Base-by-base conservation (phyloP, 2,113 vertebrate genomes). In the Brachyhypopomus gauderio region DNA sequence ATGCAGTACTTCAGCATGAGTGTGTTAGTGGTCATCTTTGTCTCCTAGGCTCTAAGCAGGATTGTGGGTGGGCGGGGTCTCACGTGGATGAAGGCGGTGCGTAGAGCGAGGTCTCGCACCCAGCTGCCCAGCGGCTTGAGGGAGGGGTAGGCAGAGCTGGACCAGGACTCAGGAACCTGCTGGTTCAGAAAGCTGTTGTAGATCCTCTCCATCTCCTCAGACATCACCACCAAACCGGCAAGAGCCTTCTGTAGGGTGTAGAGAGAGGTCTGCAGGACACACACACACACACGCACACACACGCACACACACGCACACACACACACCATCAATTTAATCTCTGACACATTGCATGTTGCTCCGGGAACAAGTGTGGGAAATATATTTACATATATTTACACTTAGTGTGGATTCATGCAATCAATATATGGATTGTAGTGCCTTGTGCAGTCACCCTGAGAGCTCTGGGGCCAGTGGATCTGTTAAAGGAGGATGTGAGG, bases 171-270 rank as follows among this genome's bases (percentile, higher is more conserved):
- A 1, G 94, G 94, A 83, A 95, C 90, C 25, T 94, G 91, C 87
- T 93, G 94, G 81, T 93, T 95, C 36, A 96, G 89, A 86, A 96
- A 95, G 84, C 93, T 95, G 36, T 87, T 91, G 70, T 93, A 95
- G 59, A 94, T 92, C 14, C 88, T 90, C 79, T 96, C 94, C 94
- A 93, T 94, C 86, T 96, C 91, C 85, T 96, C 95, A 22, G 93
- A 96, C 93, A 95, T 95, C 78, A 94, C 93, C 52, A 95, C 91
- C 60, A 95, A 81, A 56, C 92, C 92, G 6, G 91, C 93, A 80
- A 95, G 92, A 36, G 92, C 92, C 90, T 95, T 96, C 88, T 86
- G 88, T 48, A 95, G 90, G 1, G 88, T 94, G 81, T 87, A 16
- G 8, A 95, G 88, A 62, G 93, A 95, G 4, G 12, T 86, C 92